Percentiles rank a stretch among this genome's conserved stretches.
These are phyloP conservation scores for Tympanuchus pallidicinctus DNA, from an alignment of 2,113 vertebrate species.

Conservation along the genomic window DNA sequence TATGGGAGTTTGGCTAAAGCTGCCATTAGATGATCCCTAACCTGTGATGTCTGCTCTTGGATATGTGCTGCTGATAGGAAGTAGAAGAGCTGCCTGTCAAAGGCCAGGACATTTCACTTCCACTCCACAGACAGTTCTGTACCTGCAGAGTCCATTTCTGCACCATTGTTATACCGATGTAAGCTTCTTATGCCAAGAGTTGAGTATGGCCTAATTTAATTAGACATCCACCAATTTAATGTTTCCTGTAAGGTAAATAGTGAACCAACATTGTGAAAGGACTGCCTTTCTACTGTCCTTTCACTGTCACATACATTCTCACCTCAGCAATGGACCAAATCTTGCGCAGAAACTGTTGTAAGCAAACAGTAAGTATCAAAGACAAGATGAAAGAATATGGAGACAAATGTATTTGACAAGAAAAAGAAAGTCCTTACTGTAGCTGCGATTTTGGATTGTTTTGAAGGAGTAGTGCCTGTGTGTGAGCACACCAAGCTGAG, in stretches of 20 bases:
- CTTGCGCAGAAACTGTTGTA: not conserved
- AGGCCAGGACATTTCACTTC: not conserved
- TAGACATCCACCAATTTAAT: not conserved
- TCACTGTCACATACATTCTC: not conserved
- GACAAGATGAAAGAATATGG: not conserved
- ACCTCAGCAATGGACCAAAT: fast-evolving
- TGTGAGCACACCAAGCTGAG: not conserved
- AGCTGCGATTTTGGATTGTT: not conserved
- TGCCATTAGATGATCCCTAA: not conserved
- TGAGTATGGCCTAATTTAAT: not conserved
- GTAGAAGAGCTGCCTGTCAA: not conserved
- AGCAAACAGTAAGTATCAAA: not conserved
- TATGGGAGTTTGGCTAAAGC: not conserved
- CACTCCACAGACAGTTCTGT: not conserved
- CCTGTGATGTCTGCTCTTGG: fast-evolving
- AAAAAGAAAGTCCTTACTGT: not conserved
- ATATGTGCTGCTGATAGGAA: not conserved
- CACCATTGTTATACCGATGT: fast-evolving
- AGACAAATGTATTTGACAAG: not conserved
- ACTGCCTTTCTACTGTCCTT: not conserved
- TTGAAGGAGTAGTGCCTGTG: not conserved
- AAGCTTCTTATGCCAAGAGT: not conserved
- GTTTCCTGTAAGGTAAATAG: not conserved
- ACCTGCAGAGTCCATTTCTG: not conserved
- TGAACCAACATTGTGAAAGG: not conserved